Percentiles rank a stretch among this genome's conserved stretches.
These are phyloP conservation scores for Manis crassicaudata DNA, from an alignment of 2,797 vertebrate genomes.

Conservation along the genomic window DNA sequence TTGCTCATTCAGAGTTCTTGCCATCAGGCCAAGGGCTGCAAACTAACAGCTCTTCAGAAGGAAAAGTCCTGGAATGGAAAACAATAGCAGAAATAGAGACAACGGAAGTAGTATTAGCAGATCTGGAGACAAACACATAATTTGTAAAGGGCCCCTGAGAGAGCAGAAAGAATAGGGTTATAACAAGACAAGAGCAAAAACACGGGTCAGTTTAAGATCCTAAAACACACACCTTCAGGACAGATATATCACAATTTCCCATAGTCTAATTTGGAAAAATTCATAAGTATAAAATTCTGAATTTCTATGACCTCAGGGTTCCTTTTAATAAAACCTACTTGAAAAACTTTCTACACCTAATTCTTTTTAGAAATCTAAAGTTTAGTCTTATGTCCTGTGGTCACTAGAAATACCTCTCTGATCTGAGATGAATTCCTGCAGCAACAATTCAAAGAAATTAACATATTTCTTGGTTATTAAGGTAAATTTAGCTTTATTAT, in stretches of 20 bases:
- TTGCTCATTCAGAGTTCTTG: background rate
- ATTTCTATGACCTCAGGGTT: background rate
- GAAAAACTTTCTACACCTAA: background rate
- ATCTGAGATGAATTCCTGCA: background rate
- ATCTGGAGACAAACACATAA: background rate
- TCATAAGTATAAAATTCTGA: background rate
- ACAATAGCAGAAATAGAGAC: background rate
- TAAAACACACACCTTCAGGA: background rate
- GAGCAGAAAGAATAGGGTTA: background rate
- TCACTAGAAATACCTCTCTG: background rate
- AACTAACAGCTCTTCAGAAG: background rate
- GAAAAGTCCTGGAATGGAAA: background rate
- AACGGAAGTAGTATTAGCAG: background rate
- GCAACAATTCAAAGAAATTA: background rate
- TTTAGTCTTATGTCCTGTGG: background rate
- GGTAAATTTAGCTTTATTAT: background rate
- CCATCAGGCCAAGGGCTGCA: background rate
- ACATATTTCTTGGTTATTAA: background rate
- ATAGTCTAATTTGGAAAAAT: background rate
- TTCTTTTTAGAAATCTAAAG: background rate
- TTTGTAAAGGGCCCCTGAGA: background rate
- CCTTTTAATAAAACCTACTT: constrained; percentile 21
- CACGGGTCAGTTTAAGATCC: background rate
- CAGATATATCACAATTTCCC: background rate
- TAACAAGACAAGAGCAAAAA: background rate